Base-by-base conservation (phyloP, 1,140 invertebrate species). In the Drosophila arizonae region DNA sequence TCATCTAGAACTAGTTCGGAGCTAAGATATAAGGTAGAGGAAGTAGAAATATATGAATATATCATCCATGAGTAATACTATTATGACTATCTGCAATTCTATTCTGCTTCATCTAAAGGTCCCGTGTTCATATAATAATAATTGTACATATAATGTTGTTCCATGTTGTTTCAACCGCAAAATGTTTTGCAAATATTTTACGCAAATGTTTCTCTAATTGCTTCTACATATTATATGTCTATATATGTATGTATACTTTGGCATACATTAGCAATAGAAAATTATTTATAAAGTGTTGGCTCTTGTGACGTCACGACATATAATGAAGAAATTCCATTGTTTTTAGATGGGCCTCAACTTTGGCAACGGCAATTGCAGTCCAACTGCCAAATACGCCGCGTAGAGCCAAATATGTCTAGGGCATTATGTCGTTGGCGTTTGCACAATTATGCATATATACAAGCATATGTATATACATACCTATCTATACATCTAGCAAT, bases 191-290 rank as follows among this genome's bases (percentile, higher is more conserved):
- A 45, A 45, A 45, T 45, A n/a, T 45, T 45, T 15, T 45, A 36
- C 2, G 6, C n/a, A 46, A 46, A 60, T 52, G 28, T 63, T 69
- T 69, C 17, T 60, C 50, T 63, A 69, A 62, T 54, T 54, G 41
- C 45, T 10, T 21, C 13, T 30, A 52, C 15, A 52, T 51, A 62
- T n/a, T 50, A 61, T n/a, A 41, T 11, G 46, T 10, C 11, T 28
- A 56, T 48, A 56, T 17, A 50, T 1, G 1, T 21, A 9, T 46
- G 6, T 51, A 28, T 51, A n/a, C 15, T 26, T 15, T 51, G 50
- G 24, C 26, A 28, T 28, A 13, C 30, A 54, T 54, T 54, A 8
- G 6, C 8, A 56, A 24, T 6, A 6, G 52, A 10, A 13, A 43
- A 43, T 57, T 57, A 11, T 28, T 15, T 30, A 15, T 30, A 36